These are phyloP conservation scores for Scaptomyza montana DNA, from an alignment of 1,140 invertebrate genomes.

Conservation along the genomic window DNA sequence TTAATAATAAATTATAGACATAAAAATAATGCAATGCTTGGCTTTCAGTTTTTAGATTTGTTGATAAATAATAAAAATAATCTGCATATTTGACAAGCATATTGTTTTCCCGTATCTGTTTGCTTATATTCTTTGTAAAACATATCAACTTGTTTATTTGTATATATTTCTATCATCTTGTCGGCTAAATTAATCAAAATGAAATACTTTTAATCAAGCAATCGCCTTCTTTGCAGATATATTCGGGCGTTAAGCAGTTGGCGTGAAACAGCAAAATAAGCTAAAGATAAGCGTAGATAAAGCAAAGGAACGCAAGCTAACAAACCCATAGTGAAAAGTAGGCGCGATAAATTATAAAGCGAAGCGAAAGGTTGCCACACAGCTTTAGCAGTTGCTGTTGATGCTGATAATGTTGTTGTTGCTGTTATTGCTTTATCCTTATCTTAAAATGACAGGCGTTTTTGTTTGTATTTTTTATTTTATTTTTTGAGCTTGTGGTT, in stretches of 20 bases:
- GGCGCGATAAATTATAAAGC: slow-evolving; percentile 74
- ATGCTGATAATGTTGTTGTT: slow-evolving; percentile 6
- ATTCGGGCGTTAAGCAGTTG: slow-evolving; percentile 49
- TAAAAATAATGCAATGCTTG: no score
- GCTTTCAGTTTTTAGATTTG: no score
- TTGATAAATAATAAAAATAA: no score
- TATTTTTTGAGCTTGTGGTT: background rate
- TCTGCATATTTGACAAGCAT: no score
- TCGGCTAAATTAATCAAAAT: slow-evolving; percentile 5
- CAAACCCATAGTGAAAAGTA: slow-evolving; percentile 30
- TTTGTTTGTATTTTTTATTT: slow-evolving; percentile 6
- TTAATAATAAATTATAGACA: no score
- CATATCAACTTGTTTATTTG: no score
- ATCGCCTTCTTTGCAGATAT: slow-evolving; percentile 64
- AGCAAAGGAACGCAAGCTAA: slow-evolving; percentile 1
- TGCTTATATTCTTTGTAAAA: no score
- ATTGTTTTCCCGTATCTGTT: no score
- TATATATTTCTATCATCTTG: background rate
- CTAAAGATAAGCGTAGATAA: slow-evolving; percentile 54
- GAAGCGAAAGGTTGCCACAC: slow-evolving; percentile 27
- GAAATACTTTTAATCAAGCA: slow-evolving; percentile 17
- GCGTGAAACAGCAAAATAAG: slow-evolving; percentile 56
- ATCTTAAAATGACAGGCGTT: slow-evolving; percentile 64
- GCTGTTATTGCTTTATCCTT: slow-evolving; percentile 45
- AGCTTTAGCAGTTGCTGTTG: slow-evolving; percentile 7